Evolutionary conservation across 2,888 invertebrate genomes (phyloP).

Genomic region (Bembecia ichneumoniformis): DNA sequence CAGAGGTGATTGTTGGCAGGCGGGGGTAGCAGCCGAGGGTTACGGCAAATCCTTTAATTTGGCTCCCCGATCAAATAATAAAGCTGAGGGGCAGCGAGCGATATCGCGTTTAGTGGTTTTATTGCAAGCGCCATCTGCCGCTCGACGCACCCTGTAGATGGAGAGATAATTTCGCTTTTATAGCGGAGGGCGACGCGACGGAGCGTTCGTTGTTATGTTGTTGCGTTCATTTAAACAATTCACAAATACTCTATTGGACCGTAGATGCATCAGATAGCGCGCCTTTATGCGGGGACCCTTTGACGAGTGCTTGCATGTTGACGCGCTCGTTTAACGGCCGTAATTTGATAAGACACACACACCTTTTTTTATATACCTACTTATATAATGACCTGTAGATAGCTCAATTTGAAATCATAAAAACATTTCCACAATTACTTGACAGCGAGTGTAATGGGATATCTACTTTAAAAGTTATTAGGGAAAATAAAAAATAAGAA

Average conservation of each 20-base stretch:
- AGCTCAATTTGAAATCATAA: too few species aligned
- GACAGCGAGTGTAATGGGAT: too few species aligned
- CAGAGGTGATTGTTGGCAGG: slow-evolving; percentile 70
- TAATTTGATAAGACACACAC: slow-evolving; percentile 46
- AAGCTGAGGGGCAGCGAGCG: slow-evolving; percentile 62
- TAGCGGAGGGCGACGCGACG: slow-evolving; percentile 37
- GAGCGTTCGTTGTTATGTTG: slow-evolving; percentile 51
- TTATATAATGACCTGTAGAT: too few species aligned
- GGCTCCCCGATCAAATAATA: slow-evolving; percentile 72
- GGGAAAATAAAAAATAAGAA: too few species aligned
- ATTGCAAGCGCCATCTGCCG: slow-evolving; percentile 72
- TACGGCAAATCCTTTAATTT: slow-evolving; percentile 72
- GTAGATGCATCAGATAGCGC: slow-evolving; percentile 54
- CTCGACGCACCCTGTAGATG: slow-evolving; percentile 51
- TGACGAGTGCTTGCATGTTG: slow-evolving; percentile 41
- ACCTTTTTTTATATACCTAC: background rate
- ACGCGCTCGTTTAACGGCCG: slow-evolving; percentile 41
- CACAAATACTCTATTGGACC: slow-evolving; percentile 42
- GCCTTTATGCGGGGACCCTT: slow-evolving; percentile 39
- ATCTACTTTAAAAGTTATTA: too few species aligned
- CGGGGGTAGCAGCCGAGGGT: slow-evolving; percentile 63
- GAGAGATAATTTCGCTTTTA: slow-evolving; percentile 68
- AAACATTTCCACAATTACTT: too few species aligned
- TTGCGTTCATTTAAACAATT: slow-evolving; percentile 62
- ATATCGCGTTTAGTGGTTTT: slow-evolving; percentile 73